These are phyloP conservation scores for Drosophila sucinea DNA, from an alignment of 1,140 invertebrate genomes.

Conservation along the genomic window DNA sequence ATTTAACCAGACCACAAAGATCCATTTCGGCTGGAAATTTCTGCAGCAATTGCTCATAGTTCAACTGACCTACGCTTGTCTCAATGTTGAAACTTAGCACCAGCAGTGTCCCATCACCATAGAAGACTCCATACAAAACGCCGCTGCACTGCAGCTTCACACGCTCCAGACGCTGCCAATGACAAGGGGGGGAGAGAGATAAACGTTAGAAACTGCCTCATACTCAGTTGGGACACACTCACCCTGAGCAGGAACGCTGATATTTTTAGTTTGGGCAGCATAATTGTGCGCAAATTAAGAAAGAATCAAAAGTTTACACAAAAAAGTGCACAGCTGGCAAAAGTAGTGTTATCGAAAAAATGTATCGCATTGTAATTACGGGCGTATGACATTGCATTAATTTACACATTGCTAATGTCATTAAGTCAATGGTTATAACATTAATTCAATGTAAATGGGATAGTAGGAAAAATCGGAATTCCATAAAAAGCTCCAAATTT, in stretches of 20 bases:
- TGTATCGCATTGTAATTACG: background rate
- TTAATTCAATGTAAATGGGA: no score
- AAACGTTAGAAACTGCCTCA: background rate
- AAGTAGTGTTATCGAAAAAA: conserved; percentile 48
- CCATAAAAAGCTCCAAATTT: no score
- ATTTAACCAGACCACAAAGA: conserved; percentile 88
- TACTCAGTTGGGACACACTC: conserved; percentile 23
- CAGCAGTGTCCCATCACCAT: conserved; percentile 87
- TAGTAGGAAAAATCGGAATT: no score
- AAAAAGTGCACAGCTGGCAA: conserved; percentile 72
- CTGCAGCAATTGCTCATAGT: conserved; percentile 85
- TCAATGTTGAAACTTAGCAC: conserved; percentile 87
- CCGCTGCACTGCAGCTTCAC: conserved; percentile 86
- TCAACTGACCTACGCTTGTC: conserved; percentile 84
- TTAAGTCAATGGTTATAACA: no score
- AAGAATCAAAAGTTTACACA: conserved; percentile 28
- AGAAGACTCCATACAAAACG: conserved; percentile 89
- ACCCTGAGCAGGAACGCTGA: conserved; percentile 83
- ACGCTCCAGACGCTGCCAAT: conserved; percentile 85
- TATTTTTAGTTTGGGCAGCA: conserved; percentile 84
- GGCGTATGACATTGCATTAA: background rate
- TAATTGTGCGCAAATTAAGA: conserved; percentile 39
- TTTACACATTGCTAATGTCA: background rate
- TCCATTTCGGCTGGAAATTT: conserved; percentile 90
- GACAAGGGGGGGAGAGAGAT: conserved; percentile 34